Evolutionary conservation across 2,888 invertebrate species (phyloP).

Genomic region (Aphelenchoides bicaudatus): DNA sequence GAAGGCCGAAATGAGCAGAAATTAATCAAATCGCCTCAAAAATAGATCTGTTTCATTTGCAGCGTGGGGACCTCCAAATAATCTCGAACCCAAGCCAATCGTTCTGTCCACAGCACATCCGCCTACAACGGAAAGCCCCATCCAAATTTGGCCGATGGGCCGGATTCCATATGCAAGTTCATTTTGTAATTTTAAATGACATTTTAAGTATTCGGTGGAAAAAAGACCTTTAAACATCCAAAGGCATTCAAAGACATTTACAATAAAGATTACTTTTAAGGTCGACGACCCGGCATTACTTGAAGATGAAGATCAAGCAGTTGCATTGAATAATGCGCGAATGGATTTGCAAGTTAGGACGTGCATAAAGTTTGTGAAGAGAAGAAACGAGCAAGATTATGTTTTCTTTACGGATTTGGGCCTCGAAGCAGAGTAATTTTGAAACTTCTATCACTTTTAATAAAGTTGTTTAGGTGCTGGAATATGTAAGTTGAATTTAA

Average conservation of each 20-base stretch:
- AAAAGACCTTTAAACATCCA: no score
- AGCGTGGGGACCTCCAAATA: conserved; percentile 4
- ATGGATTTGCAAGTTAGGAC: conserved; percentile 30
- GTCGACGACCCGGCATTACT: conserved; percentile 30
- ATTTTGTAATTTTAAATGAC: no score
- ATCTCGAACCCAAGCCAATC: conserved; percentile 15
- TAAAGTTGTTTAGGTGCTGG: conserved; percentile 31
- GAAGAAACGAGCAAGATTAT: conserved; percentile 33
- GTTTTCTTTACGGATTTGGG: conserved; percentile 39
- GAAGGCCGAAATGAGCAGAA: background rate
- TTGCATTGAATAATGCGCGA: conserved; percentile 34
- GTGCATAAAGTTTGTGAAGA: conserved; percentile 34
- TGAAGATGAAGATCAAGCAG: conserved; percentile 30
- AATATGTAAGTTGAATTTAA: no score
- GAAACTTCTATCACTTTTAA: background rate
- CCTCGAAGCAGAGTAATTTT: conserved; percentile 30
- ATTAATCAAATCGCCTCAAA: background rate
- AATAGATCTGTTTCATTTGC: background rate
- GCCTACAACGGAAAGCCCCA: conserved; percentile 5
- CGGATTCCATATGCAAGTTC: conserved; percentile 33
- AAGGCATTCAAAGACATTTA: no score
- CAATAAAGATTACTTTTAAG: no score
- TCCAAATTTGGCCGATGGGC: conserved; percentile 29
- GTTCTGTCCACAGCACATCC: conserved; percentile 9
- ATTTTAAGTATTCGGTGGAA: no score